These are phyloP conservation scores for Teleogryllus oceanicus DNA, from an alignment of 2,888 invertebrate genomes.

Conservation along the genomic window DNA sequence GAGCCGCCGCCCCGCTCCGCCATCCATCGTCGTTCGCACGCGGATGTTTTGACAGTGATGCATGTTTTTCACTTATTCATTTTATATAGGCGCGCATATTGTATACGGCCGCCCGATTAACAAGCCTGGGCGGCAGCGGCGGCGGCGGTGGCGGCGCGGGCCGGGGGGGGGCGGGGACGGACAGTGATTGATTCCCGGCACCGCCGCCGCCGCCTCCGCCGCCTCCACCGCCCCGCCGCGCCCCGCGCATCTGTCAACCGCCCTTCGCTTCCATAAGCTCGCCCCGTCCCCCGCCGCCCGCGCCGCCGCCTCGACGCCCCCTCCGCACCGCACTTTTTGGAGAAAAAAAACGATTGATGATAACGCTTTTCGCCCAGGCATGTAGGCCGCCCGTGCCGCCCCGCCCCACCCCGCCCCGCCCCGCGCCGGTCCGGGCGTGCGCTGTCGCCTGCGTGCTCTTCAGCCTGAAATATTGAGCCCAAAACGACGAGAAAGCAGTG, in stretches of 20 bases:
- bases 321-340: neutral
- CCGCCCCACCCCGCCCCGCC: neutral
- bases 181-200: slow-evolving; percentile 38
- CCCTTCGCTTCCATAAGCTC: slow-evolving; percentile 3
- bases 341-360: slow-evolving; percentile 23
- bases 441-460: neutral
- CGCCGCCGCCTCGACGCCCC: neutral
- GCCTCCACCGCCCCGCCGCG: neutral
- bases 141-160: slow-evolving; percentile 11
- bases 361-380: slow-evolving; percentile 25
- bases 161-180: slow-evolving; percentile 26
- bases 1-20: neutral
- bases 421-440: neutral
- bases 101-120: slow-evolving; percentile 32
- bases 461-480: slow-evolving; percentile 18
- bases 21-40: slow-evolving; percentile 47
- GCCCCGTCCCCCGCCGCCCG: neutral
- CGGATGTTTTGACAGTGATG: slow-evolving; percentile 48
- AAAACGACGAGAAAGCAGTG: slow-evolving; percentile 10
- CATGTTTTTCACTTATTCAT: slow-evolving; percentile 52
- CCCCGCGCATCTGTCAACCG: slow-evolving; percentile 11
- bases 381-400: neutral
- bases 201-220: slow-evolving; percentile 11
- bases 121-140: slow-evolving; percentile 36
- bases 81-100: slow-evolving; percentile 40